phyloP scores from a whole-genome alignment of 2,113 vertebrate species.

The Philantomba maxwellii region DNA sequence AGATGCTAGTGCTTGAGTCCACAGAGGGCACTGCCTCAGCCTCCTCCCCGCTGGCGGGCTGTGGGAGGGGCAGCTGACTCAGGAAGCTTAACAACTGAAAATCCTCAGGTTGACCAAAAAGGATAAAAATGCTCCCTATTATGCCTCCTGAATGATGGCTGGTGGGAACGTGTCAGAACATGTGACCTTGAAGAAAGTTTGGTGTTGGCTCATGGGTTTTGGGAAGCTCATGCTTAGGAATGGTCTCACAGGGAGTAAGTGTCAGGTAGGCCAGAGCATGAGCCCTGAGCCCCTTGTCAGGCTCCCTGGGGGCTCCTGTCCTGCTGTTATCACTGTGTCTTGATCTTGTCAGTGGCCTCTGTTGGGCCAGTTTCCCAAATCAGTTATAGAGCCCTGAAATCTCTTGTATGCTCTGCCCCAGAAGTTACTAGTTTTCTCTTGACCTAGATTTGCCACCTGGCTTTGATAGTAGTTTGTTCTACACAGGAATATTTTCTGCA shows the following conservation, averaged over 20 bases:
- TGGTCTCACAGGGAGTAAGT: background rate
- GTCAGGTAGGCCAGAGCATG: background rate
- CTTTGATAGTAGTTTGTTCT: background rate
- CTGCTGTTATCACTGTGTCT: background rate
- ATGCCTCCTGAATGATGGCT: background rate
- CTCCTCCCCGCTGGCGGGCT: background rate
- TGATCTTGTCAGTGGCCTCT: background rate
- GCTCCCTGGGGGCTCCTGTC: background rate
- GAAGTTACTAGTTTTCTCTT: background rate
- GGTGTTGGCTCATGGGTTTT: background rate
- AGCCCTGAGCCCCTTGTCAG: accelerated
- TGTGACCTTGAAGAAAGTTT: background rate
- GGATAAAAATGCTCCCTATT: background rate
- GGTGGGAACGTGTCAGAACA: background rate
- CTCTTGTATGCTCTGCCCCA: no score
- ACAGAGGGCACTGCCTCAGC: background rate
- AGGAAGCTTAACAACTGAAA: background rate
- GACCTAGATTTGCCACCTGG: background rate
- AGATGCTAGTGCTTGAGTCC: background rate
- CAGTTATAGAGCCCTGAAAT: background rate
- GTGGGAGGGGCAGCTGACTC: background rate
- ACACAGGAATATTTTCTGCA: background rate
- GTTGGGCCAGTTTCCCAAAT: no score
- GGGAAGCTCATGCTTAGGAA: background rate
- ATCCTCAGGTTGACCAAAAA: background rate